Base-by-base conservation (phyloP, 2,888 invertebrate genomes). In the Ophion ventricosus region DNA sequence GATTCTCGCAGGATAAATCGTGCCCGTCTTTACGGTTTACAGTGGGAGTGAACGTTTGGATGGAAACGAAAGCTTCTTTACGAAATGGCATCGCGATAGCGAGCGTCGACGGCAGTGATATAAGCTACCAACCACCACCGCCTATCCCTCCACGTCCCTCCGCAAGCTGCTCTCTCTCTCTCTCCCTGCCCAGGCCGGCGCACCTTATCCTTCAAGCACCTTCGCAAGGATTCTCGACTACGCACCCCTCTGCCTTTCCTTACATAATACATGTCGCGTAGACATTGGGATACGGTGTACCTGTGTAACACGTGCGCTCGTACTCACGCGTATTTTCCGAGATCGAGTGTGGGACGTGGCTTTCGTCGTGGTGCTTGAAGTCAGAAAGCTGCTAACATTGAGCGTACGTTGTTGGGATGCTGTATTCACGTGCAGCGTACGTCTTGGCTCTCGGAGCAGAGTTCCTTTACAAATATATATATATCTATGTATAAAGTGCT, bases 21-120 rank as follows among this genome's bases (percentile, higher is more conserved):
- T 75, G 25, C 56, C 49, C 49, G 77, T 63, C 82, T 69, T 61
- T 57, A 81, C 80, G 77, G 40, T 76, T 77, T 59, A 67, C 56
- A 56, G 75, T 35, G 40, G 29, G 29, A 64, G 76, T 35, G 49
- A 54, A 79, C 59, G 76, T 49, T 82, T 67, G 78, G 83, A 81
- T 79, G 80, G 85, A 85, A 85, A 83, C 77, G 74, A 83, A 85
- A 83, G 83, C 73, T 82, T 70, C 85, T 82, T 77, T 77, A 69
- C 73, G 79, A 56, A 74, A 77, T 75, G 78, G 84, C 80, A 82
- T 80, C 75, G 72, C 61, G 84, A 86, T 86, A 83, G 69, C 63
- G 49, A 14, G 43, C 40, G 61, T 74, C 69, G 74, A 79, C 78
- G 69, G 74, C 70, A 63, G 76, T 76, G 81, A 76, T 64, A 57